A percentile compares a stretch with the other conserved stretches of the same genome.
Evolutionary conservation across 2,888 invertebrate species (phyloP).

Genomic region (Podotricha telesiphe): DNA sequence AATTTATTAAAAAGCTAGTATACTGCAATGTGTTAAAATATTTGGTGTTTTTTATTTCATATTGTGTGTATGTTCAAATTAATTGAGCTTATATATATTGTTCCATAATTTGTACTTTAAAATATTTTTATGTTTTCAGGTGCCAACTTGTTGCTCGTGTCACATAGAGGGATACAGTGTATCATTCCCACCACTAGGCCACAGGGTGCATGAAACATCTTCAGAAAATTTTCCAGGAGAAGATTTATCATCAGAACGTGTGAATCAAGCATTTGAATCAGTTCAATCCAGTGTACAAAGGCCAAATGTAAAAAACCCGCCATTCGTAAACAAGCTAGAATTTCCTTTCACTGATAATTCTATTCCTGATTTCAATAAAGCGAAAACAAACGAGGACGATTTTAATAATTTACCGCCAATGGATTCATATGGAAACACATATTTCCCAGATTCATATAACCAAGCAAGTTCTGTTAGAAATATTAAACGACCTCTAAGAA

Average conservation of each 20-base stretch:
- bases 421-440: constrained; percentile 75
- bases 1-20: no score
- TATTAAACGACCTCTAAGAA: constrained; percentile 62
- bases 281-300: constrained; percentile 69
- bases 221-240: constrained; percentile 84
- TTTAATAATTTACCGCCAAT: constrained; percentile 55
- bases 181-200: constrained; percentile 85
- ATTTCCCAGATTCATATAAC: constrained; percentile 74
- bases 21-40: no score
- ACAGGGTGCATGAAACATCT: constrained; percentile 76
- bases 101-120: no score
- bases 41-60: no score
- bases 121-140: constrained; percentile 69
- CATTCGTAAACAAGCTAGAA: constrained; percentile 68
- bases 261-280: constrained; percentile 76
- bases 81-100: no score
- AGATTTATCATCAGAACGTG: constrained; percentile 77
- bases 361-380: constrained; percentile 64
- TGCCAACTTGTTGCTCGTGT: constrained; percentile 92
- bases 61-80: no score
- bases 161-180: constrained; percentile 90
- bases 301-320: constrained; percentile 66
- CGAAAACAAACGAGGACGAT: constrained; percentile 67
- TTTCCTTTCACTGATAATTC: constrained; percentile 66
- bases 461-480: constrained; percentile 73